phyloP scores from a whole-genome alignment of 2,797 vertebrate genomes.

The Cirrhinus mrigala region DNA sequence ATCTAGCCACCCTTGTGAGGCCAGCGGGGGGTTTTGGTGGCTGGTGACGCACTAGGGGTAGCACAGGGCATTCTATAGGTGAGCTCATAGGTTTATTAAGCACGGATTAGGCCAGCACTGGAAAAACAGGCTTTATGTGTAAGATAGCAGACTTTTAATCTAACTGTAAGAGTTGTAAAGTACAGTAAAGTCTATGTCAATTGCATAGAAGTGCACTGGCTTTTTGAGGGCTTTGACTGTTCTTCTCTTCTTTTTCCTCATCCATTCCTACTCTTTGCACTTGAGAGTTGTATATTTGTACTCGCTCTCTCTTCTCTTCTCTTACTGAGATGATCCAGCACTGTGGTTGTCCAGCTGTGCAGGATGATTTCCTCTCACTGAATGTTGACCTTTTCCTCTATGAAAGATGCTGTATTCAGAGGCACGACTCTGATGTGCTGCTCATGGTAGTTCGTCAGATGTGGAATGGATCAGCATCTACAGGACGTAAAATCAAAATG shows the following conservation, averaged over 20 bases:
- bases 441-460: constrained; percentile 69
- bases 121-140: constrained; percentile 67
- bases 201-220: constrained; percentile 4
- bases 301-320: constrained; percentile 34
- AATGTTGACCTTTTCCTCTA: constrained; percentile 78
- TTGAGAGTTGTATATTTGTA: constrained; percentile 50
- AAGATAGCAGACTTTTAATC: constrained; percentile 65
- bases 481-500: constrained; percentile 55
- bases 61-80: constrained; percentile 65
- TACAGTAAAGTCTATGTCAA: constrained; percentile 44
- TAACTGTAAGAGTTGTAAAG: constrained; percentile 43
- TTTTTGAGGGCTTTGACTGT: constrained; percentile 27
- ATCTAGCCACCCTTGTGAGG: constrained; percentile 67
- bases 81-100: constrained; percentile 71
- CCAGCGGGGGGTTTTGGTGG: constrained; percentile 69
- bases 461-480: constrained; percentile 66
- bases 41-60: constrained; percentile 64
- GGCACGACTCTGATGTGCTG: constrained; percentile 70
- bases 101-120: constrained; percentile 72
- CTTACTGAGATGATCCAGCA: constrained; percentile 55
- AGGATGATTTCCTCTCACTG: constrained; percentile 70
- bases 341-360: constrained; percentile 70
- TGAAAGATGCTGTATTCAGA: constrained; percentile 68
- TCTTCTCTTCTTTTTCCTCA: constrained; percentile 41
- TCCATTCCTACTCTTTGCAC: constrained; percentile 54